These are phyloP conservation scores for Rhagoletis zephyria DNA, from an alignment of 1,140 invertebrate genomes.

Conservation along the genomic window DNA sequence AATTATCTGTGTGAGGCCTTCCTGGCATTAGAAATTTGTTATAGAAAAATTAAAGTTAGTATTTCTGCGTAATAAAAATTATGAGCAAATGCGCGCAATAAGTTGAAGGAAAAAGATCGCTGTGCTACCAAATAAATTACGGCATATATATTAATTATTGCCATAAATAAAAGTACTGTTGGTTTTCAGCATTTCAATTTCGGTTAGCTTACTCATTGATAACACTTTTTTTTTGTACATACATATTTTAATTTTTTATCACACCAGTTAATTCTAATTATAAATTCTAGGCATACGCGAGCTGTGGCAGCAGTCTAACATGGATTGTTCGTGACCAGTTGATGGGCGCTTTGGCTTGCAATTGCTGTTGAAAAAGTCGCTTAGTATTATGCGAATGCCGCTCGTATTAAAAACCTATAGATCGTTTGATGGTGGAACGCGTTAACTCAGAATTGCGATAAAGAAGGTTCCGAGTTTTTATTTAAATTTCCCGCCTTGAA, in stretches of 20 bases:
- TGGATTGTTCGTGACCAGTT: not conserved
- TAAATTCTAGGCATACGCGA: not conserved
- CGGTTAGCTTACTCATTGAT: not conserved
- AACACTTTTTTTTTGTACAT: not conserved
- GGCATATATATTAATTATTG: slow-evolving; percentile 36
- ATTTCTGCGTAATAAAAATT: not conserved
- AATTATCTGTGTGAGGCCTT: not conserved
- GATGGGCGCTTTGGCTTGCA: not conserved
- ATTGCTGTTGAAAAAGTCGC: not conserved
- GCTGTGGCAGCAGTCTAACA: not conserved
- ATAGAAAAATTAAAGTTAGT: not conserved
- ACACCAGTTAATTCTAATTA: slow-evolving; percentile 10
- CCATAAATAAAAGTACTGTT: slow-evolving; percentile 40
- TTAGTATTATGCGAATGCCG: not conserved
- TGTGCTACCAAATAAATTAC: slow-evolving; percentile 14
- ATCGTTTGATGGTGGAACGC: too few relatives aligned
- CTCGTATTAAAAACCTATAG: too few relatives aligned
- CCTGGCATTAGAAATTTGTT: not conserved
- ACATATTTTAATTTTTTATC: not conserved
- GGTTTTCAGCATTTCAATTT: slow-evolving; percentile 15
- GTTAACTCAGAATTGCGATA: too few relatives aligned
- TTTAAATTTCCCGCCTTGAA: too few relatives aligned
- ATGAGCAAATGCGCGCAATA: too few relatives aligned
- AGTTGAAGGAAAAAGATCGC: not conserved
- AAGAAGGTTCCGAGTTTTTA: too few relatives aligned